A percentile compares a stretch with the other conserved stretches of the same genome.
These are phyloP conservation scores for Caenorhabditis zanzibari DNA, from an alignment of 2,888 invertebrate species.

Conservation along the genomic window DNA sequence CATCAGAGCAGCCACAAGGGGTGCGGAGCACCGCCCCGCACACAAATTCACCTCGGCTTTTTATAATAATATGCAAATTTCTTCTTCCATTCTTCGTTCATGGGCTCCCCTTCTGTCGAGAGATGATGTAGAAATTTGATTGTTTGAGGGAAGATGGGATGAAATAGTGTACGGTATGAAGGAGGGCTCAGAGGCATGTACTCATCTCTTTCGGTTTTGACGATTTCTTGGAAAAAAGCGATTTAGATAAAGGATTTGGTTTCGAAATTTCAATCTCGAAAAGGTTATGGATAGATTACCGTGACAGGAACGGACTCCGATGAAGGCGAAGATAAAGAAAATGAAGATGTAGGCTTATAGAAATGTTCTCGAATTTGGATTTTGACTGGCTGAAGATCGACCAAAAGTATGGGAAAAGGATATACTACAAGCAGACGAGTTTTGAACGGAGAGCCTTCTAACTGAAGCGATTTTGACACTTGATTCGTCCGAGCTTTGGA, in stretches of 20 bases:
- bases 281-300: neutral
- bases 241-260: slow-evolving; percentile 19
- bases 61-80: slow-evolving; percentile 62
- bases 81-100: slow-evolving; percentile 35
- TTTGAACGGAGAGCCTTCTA: too few species aligned
- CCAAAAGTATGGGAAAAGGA: neutral
- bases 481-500: too few species aligned
- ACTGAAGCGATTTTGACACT: too few species aligned
- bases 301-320: neutral
- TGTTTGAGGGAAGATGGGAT: slow-evolving; percentile 21
- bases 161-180: slow-evolving; percentile 34
- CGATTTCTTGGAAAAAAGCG: slow-evolving; percentile 28
- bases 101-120: neutral
- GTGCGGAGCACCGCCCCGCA: slow-evolving; percentile 34
- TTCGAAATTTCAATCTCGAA: slow-evolving; percentile 1
- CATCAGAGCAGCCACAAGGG: slow-evolving; percentile 19
- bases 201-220: slow-evolving; percentile 30
- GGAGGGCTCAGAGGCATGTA: slow-evolving; percentile 32
- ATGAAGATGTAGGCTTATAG: neutral
- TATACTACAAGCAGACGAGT: neutral
- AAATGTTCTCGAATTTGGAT: slow-evolving; percentile 4
- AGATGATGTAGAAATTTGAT: slow-evolving; percentile 53
- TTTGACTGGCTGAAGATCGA: neutral
- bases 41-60: slow-evolving; percentile 59
- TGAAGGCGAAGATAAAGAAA: neutral